Evolutionary conservation across 2,888 invertebrate species (phyloP).

Genomic region (Drosophila kuntzei): DNA sequence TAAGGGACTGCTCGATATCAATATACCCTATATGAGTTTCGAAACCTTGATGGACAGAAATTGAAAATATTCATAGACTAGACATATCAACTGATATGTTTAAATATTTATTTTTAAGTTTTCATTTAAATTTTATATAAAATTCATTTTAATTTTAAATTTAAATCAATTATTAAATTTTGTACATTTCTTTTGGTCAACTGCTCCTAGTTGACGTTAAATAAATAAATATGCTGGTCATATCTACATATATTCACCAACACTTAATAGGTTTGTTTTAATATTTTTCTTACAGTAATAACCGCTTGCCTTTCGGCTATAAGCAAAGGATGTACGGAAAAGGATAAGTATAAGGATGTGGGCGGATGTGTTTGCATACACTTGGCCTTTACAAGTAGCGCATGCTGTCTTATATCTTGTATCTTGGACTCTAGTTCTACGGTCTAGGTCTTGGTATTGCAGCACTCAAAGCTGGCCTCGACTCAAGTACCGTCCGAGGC

Average conservation of each 20-base stretch:
- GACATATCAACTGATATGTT: too few species aligned
- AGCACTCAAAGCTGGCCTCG: constrained; percentile 48
- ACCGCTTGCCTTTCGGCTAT: constrained; percentile 57
- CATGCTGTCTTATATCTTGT: constrained; percentile 39
- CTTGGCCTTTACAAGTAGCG: constrained; percentile 69
- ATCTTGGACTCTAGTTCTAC: constrained; percentile 32
- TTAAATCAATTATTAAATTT: too few species aligned
- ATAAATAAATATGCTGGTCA: background rate
- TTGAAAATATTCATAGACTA: background rate
- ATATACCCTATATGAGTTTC: constrained; percentile 1
- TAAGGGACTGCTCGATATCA: background rate
- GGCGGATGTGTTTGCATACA: constrained; percentile 52
- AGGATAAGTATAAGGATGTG: constrained; percentile 25
- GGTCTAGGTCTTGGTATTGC: constrained; percentile 46
- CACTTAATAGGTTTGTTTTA: constrained; percentile 30
- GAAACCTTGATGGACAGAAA: background rate
- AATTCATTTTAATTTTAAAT: too few species aligned
- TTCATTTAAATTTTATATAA: too few species aligned
- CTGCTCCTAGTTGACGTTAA: too few species aligned
- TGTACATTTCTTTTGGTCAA: too few species aligned
- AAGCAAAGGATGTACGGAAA: constrained; percentile 34
- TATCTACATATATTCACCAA: background rate
- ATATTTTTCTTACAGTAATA: constrained; percentile 33
- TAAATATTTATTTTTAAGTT: too few species aligned
- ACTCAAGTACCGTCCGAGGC: constrained; percentile 37